Evolutionary conservation across 2,113 vertebrate genomes (phyloP), one percentile per base, ranked within the genome.

Genomic region (Carassius auratus): DNA sequence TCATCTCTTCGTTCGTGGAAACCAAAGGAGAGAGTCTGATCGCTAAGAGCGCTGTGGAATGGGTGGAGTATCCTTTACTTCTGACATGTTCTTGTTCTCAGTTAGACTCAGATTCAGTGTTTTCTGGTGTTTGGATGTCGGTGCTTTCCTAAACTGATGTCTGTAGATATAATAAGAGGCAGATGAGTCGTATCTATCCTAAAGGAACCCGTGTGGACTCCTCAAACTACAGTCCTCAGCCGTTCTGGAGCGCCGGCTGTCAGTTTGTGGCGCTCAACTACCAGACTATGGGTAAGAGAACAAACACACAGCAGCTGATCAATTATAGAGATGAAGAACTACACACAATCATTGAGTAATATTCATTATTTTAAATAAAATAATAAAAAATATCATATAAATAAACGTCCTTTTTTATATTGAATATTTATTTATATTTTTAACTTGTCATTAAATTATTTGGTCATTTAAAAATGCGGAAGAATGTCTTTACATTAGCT

Each of bases 211-310:
- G 98, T 50, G 97, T 99, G 95, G 98, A 99, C 91, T 99, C 98
- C 33, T 99, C 97, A 23, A 99, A 99, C 89, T 99, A 99, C 91
- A 95, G 86, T 93, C 98, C 98, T 23, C 98, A 99, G 92, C 96
- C 96, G 90, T 99, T 99, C 92, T 99, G 98, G 98, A 99, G 96
- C 0, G 96, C 94, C 0, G 98, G 98, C 83, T 98, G 97, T 92
- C 98, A 99, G 94, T 96, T 99, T 96, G 98, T 98, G 84, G 98
- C 98, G 21, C 96, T 99, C 86, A 99, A 99, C 95, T 99, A 98
- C 94, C 98, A 99, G 93, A 99, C 97, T 0, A 97, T 97, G 96
- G 98, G 98, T 99, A 92, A 93, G n/a, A 33, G 42, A 2, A 7
- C 36, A 38, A 38, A 38, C 36, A 3, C 5, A 38, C 36, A 5